Evolutionary conservation across 2,797 vertebrate species (phyloP).

Genomic region (Lacerta viridis): DNA sequence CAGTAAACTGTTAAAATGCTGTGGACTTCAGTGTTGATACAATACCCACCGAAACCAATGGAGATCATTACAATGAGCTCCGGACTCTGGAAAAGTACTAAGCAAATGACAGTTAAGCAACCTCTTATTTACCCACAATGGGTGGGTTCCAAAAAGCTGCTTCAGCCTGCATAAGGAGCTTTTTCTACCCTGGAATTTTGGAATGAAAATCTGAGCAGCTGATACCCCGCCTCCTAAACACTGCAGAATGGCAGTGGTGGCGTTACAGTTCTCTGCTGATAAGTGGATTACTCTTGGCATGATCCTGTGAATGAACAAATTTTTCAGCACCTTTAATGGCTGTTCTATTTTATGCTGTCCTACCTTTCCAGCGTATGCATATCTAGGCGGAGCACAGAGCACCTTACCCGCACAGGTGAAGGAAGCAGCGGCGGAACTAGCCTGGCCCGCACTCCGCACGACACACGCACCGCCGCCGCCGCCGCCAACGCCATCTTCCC

Average conservation of each 20-base stretch:
- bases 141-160: background rate
- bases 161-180: background rate
- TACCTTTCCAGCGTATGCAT: background rate
- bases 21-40: background rate
- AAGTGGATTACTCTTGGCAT: background rate
- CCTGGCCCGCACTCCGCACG: rapidly evolving
- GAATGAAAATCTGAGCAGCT: background rate
- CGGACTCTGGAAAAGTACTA: background rate
- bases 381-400: background rate
- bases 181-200: background rate
- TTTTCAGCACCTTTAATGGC: too few relatives aligned
- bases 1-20: background rate
- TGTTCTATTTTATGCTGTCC: too few relatives aligned
- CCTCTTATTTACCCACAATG: background rate
- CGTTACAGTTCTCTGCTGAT: background rate
- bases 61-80: background rate
- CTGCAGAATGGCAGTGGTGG: background rate
- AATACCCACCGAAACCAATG: background rate
- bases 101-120: background rate
- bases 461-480: rapidly evolving
- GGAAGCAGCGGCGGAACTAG: background rate
- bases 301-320: background rate
- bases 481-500: background rate
- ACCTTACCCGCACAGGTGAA: constrained; percentile 54
- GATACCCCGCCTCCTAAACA: too few relatives aligned